Evolutionary conservation across 2,888 invertebrate species (phyloP).

Genomic region (Polyploca ridens): DNA sequence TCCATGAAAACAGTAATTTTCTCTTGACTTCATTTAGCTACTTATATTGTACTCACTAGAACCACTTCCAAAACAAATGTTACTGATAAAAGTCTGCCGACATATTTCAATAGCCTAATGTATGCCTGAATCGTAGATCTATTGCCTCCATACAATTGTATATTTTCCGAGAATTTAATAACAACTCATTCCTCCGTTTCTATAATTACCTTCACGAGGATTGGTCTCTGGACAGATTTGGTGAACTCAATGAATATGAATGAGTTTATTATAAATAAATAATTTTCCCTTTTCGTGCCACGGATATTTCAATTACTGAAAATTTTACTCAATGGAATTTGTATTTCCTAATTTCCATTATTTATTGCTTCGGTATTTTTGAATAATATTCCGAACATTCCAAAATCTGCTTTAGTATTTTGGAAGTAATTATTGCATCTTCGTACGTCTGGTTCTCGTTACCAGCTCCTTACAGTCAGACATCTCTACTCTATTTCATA

Average conservation of each 20-base stretch:
- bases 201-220: conserved; percentile 9
- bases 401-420: neutral
- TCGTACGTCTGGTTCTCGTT: no score
- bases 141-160: neutral
- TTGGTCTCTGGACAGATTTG: conserved; percentile 5
- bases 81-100: neutral
- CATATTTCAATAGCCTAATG: neutral
- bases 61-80: neutral
- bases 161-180: neutral
- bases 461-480: no score
- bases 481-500: no score
- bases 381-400: neutral
- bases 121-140: neutral
- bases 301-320: conserved; percentile 7
- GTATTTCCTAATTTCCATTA: conserved; percentile 3
- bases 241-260: conserved; percentile 12
- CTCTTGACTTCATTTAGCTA: neutral
- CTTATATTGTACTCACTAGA: neutral
- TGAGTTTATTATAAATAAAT: conserved; percentile 11
- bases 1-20: neutral
- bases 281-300: neutral
- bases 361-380: neutral
- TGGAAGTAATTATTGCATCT: no score
- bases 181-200: neutral
- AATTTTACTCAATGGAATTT: conserved; percentile 5